Conservation (phyloP, 2,888 invertebrate species). For the Lepidochrysops patricia region DNA sequence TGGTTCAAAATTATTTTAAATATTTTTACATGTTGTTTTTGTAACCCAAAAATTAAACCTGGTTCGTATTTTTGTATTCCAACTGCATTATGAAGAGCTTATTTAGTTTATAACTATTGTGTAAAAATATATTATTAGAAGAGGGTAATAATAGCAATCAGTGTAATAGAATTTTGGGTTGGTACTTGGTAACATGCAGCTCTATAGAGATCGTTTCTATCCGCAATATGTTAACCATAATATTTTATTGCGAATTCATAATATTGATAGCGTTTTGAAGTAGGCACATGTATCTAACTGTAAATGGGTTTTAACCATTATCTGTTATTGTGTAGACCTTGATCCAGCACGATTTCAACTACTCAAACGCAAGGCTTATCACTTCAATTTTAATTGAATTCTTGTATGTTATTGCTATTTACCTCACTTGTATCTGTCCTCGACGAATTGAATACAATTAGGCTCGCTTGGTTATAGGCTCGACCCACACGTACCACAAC, state of each 20-base stretch:
- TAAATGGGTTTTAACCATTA: constrained; percentile 6
- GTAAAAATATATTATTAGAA: too few species aligned
- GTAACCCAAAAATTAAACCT: too few species aligned
- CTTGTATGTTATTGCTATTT: background rate
- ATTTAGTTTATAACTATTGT: too few species aligned
- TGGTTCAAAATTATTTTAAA: too few species aligned
- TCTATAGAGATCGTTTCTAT: background rate
- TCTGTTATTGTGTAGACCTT: constrained; percentile 9
- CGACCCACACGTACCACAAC: too few species aligned
- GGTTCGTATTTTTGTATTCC: too few species aligned
- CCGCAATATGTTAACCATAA: background rate
- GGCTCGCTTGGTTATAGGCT: too few species aligned
- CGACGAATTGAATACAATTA: background rate
- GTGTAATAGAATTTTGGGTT: too few species aligned
- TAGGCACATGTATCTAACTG: background rate
- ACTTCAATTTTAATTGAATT: constrained; percentile 3
- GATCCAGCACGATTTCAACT: constrained; percentile 1
- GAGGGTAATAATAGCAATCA: too few species aligned
- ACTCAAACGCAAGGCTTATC: background rate
- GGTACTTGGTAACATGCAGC: background rate
- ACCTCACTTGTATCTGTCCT: background rate
- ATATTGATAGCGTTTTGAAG: background rate
- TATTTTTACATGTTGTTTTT: too few species aligned
- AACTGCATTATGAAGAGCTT: too few species aligned
- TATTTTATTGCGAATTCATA: background rate